These are phyloP conservation scores for Cichlasoma orientale DNA, from an alignment of 2,797 vertebrate species.

Conservation along the genomic window DNA sequence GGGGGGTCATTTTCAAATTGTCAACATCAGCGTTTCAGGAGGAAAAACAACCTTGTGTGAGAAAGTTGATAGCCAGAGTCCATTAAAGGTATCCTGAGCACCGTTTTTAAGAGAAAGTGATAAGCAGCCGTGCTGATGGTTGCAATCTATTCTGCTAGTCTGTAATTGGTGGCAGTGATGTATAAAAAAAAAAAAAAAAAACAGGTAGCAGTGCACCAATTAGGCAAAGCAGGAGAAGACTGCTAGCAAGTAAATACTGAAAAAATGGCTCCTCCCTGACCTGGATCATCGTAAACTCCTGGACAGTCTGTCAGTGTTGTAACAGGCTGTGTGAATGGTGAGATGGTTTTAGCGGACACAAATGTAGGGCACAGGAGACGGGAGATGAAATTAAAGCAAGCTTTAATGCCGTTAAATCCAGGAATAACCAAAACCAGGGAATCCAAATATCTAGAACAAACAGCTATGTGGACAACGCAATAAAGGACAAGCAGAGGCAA, in stretches of 20 bases:
- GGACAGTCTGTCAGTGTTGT: background rate
- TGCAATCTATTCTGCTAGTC: background rate
- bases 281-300: background rate
- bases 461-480: too few relatives aligned
- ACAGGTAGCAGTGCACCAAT: background rate
- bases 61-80: background rate
- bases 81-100: background rate
- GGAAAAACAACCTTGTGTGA: background rate
- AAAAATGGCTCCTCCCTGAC: background rate
- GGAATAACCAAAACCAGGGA: too few relatives aligned
- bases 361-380: background rate
- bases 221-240: background rate
- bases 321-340: background rate
- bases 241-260: background rate
- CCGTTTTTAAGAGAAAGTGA: background rate
- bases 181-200: background rate
- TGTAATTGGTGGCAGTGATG: background rate
- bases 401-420: too few relatives aligned
- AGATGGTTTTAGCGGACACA: background rate
- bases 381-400: background rate
- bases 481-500: too few relatives aligned
- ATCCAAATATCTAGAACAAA: too few relatives aligned
- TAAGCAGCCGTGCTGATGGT: background rate
- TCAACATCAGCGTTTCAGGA: background rate
- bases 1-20: background rate